phyloP scores from a whole-genome alignment of 1,140 invertebrate species.

The Geopemphigus sp. region DNA sequence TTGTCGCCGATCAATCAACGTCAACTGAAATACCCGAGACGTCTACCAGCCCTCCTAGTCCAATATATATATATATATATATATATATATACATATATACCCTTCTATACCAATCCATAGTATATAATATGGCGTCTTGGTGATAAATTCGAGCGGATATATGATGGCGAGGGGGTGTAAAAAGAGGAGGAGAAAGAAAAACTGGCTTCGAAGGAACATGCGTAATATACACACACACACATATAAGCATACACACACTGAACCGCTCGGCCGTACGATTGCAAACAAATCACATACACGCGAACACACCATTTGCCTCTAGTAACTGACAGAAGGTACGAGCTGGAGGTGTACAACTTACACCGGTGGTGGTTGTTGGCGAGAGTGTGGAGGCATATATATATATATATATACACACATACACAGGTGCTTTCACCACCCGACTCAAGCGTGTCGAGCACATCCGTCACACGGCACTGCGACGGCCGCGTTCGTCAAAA shows the following conservation, averaged over 20 bases:
- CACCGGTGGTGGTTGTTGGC: neutral
- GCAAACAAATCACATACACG: slow-evolving; percentile 28
- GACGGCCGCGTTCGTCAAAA: neutral
- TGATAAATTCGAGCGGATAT: slow-evolving; percentile 3
- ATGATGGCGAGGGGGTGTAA: neutral
- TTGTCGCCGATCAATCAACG: slow-evolving; percentile 46
- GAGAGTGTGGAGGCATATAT: neutral
- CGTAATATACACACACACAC: too few species aligned
- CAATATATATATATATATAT: too few species aligned
- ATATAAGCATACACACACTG: neutral
- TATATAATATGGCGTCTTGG: neutral
- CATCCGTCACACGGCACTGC: neutral
- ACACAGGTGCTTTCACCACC: too few species aligned
- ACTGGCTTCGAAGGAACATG: slow-evolving; percentile 14
- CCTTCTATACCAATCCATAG: too few species aligned
- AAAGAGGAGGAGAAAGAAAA: neutral
- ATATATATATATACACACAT: too few species aligned
- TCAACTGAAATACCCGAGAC: slow-evolving; percentile 24
- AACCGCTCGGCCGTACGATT: neutral
- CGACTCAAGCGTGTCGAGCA: neutral
- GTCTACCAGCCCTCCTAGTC: neutral
- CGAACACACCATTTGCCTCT: slow-evolving; percentile 13
- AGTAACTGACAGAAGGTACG: neutral
- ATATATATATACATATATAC: too few species aligned
- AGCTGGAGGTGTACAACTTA: neutral